Base-by-base conservation (phyloP, 2,888 invertebrate genomes). In the Melanostoma mellinum region DNA sequence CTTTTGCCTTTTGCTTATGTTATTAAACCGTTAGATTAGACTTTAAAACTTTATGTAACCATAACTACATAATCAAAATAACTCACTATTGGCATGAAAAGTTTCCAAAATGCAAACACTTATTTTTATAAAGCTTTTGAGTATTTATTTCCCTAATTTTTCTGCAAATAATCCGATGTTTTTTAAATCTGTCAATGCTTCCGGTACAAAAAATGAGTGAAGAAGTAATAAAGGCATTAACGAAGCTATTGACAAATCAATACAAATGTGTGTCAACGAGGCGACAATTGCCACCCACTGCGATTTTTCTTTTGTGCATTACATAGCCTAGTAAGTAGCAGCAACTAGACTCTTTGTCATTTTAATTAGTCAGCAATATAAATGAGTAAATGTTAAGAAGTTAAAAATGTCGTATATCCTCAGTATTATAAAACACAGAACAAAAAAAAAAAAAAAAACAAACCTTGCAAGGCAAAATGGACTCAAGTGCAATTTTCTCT, bases 161-260 rank as follows among this genome's bases (percentile, higher is more conserved):
- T 33, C 40, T 3, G 20, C 20, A 20, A 44, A 44, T 44, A 44
- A 44, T 44, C 10, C 4, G 10, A 6, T 44, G 20, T 2, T 20
- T 20, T 20, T 20, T 1, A 20, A 20, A 20, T 20, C 20, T 44
- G 2, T 6, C 9, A 36, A 48, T 36, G 48, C 48, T 69, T 58
- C 69, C 58, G 58, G 46, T 9, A 61, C 9, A 35, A 50, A 46
- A 9, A 10, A 20, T 30, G 36, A 30, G 20, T 36, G 46, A 6
- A 71, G 55, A 9, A 63, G 44, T 40, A 48, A 65, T 36, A 48
- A 74, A 48, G 38, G 50, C 9, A 20, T 20, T 20, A 20, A 6
- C 20, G 30, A 36, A 40, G 36, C 20, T n/a, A 50, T 74, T 42
- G 65, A 74, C 50, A 74, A 74, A 67, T 58, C 63, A 65, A 74